Conservation (phyloP, 2,797 vertebrate species). For the Rhyacichthys aspro region DNA sequence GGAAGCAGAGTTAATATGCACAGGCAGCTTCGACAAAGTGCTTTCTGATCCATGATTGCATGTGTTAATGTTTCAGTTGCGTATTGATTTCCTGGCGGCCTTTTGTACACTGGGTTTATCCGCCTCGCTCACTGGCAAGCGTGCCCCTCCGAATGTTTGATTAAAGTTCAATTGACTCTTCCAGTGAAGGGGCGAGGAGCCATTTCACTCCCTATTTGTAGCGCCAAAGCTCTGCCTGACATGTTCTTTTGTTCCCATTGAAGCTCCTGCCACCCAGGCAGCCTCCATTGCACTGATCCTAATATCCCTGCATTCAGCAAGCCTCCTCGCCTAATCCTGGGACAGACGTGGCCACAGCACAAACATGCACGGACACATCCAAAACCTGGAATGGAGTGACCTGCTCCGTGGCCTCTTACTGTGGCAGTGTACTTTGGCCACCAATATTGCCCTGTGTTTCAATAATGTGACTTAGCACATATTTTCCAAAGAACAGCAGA, state of each 20-base stretch:
- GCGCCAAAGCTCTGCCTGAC: conserved; percentile 82
- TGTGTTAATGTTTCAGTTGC: conserved; percentile 93
- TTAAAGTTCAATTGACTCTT: conserved; percentile 93
- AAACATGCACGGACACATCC: conserved; percentile 70
- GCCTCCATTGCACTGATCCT: conserved; percentile 81
- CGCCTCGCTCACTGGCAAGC: conserved; percentile 76
- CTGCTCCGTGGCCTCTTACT: conserved; percentile 32
- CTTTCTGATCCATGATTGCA: conserved; percentile 90
- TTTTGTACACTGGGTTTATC: conserved; percentile 90
- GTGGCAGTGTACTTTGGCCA: conserved; percentile 15
- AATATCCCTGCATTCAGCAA: conserved; percentile 83
- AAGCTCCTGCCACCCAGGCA: conserved; percentile 89
- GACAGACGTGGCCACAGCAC: conserved; percentile 76
- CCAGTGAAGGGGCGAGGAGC: conserved; percentile 82
- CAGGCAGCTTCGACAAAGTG: conserved; percentile 84
- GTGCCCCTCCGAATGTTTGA: conserved; percentile 89
- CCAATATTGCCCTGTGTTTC: conserved; percentile 25
- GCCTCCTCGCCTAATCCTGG: conserved; percentile 83
- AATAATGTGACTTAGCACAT: too few species aligned
- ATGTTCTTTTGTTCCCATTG: conserved; percentile 89
- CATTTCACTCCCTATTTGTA: conserved; percentile 85
- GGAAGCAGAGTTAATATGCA: conserved; percentile 85
- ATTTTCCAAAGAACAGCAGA: not conserved
- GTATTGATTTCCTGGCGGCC: conserved; percentile 91
- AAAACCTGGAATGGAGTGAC: conserved; percentile 82